Evolutionary conservation across 2,888 invertebrate species (phyloP), one percentile per base, ranked within the genome.

Genomic region (Asteroscopus sphinx): DNA sequence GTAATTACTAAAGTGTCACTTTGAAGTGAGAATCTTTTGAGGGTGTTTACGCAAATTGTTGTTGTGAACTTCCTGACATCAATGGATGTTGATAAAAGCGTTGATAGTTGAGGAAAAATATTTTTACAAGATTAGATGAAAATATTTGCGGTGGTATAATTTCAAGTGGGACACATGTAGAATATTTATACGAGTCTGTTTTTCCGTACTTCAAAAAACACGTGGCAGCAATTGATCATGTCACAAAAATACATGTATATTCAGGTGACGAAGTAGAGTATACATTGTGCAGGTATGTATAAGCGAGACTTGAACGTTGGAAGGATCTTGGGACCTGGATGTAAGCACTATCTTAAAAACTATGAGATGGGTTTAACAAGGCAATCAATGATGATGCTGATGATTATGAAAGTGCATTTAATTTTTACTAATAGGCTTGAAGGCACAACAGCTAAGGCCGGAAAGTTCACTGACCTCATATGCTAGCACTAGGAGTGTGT

Each of bases 1-100:
- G 53, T 68, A 68, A 73, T 73, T 52, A 73, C 47, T 13, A 40
- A 37, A 56, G 39, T 48, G 51, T 68, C 54, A 57, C 49, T 67
- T 73, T 73, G 51, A 73, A 73, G 57, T 73, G 16, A 45, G 17
- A 59, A 48, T 54, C 12, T 59, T 37, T 46, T 45, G 47, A 42
- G 51, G 37, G 51, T 35, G 45, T 63, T 55, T 62, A 41, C 55
- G 45, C 33, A 37, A 47, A 68, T 33, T 44, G 47, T 47, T 44
- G 47, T 12, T 35, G 35, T 47, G 35, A 37, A 45, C 47, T 44
- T 52, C 66, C 49, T 51, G 51, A 58, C 59, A 46, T 70, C 58
- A 70, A 56, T 68, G 8, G 17, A 12, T 13, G 28, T 36, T 28
- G 71, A 26, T 42, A 46, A 15, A 47, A 44, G 39, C 21, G 32